These are phyloP conservation scores for Alsophila aescularia DNA, from an alignment of 2,888 invertebrate genomes.

Conservation along the genomic window DNA sequence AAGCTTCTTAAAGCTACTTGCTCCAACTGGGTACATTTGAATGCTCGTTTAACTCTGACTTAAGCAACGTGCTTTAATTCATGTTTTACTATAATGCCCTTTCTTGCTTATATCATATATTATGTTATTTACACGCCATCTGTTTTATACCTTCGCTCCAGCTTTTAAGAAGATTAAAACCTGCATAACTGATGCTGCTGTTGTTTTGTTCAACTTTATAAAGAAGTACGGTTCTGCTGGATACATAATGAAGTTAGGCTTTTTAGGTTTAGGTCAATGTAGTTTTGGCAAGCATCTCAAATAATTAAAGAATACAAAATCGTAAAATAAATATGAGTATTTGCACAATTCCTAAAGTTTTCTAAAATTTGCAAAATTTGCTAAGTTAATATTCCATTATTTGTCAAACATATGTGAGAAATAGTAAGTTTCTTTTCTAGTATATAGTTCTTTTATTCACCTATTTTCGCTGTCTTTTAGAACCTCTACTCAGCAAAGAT, in stretches of 20 bases:
- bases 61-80: conserved; percentile 43
- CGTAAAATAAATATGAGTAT: no score
- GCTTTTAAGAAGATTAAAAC: conserved; percentile 73
- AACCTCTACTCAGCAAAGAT: not conserved
- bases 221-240: not conserved
- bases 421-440: no score
- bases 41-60: conserved; percentile 37
- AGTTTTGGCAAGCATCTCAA: no score
- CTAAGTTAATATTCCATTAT: no score
- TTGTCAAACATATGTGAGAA: no score
- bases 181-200: conserved; percentile 61
- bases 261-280: not conserved
- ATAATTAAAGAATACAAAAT: no score
- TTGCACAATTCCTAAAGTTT: no score
- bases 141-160: conserved; percentile 35
- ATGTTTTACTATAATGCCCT: conserved; percentile 43
- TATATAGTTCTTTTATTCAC: not conserved
- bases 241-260: conserved; percentile 2
- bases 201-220: conserved; percentile 25
- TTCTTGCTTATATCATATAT: conserved; percentile 18
- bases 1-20: no score
- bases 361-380: no score
- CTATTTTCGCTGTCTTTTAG: not conserved
- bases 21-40: not conserved
- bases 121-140: conserved; percentile 4